Evolutionary conservation across 1,140 invertebrate species (phyloP), one percentile per base, ranked within the genome.

Genomic region (Drosophila eugracilis): DNA sequence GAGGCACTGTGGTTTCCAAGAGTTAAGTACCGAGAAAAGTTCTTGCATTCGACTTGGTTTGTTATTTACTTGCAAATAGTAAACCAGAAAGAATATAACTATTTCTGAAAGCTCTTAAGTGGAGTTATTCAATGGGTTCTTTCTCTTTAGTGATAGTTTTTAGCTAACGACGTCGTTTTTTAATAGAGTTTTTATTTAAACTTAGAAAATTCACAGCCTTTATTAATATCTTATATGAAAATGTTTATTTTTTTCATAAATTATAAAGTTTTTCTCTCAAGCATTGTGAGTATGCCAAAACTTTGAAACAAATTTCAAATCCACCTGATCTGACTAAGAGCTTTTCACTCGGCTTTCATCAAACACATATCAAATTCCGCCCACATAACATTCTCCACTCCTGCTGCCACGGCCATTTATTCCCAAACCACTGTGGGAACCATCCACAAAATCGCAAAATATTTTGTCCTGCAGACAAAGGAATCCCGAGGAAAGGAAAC

Each of bases 381-480:
- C 34, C 50, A 7, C 17, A 30, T 42, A 10, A 14, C 26, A 10
- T 6, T 9, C 22, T 10, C 9, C 34, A 17, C 3, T 7, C 22
- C 14, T 48, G 19, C 28, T 22, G 12, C 17, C 36, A 17, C 15
- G 37, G 21, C 34, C 42, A 34, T 30, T 36, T 50, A 19, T 54
- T 12, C 49, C 55, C 49, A 55, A 55, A 69, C 36, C 55, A 30
- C 59, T 47, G 41, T 62, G 36, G n/a, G 15, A 37, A 65, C 15
- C 67, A 44, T 34, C 41, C 62, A 28, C 52, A 57, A 59, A 50
- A 54, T 67, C 69, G 75, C 49, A 50, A 73, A 84, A 86, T 86
- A 86, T 80, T 86, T 80, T 30, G 70, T 73, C 57, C 70, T 62
- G 32, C 57, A 62, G 67, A 45, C 69, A 70, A 69, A 73, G 66